Base-by-base conservation (phyloP, 2,797 vertebrate genomes). In the Vireo griseus region DNA sequence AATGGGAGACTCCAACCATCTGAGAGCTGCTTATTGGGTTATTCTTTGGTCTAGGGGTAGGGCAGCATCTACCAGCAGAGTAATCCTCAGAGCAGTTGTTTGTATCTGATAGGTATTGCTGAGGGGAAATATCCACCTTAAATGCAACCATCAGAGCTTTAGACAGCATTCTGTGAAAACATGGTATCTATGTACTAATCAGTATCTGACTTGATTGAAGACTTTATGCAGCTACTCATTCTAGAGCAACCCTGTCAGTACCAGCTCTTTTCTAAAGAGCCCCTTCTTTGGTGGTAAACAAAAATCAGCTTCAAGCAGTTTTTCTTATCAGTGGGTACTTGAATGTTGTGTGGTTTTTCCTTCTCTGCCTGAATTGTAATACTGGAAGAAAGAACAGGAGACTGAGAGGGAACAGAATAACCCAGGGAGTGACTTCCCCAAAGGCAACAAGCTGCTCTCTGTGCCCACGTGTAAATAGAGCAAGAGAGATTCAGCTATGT, bases 381-480 rank as follows among this genome's bases (percentile, higher is more conserved):
- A 26, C 18, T 37, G 22, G 67, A 63, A 47, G 18, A 45, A 76
- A 71, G 68, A 74, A 40, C 22, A 84, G 67, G 52, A 59, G 39
- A 18, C 54, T 18, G 58, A 72, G 44, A 54, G 6, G 14, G 19
- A 76, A 33, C 31, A 59, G 40, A 66, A 25, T 0, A 63, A 26
- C 29, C 7, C 4, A 52, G 22, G 72, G 6, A 63, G 12, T 44
- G 45, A 73, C n/a, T 72, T 87, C 16, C 25, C 55, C 10, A 21
- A 73, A 59, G 40, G 63, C 40, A 63, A 40, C 0, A 19, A 57
- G 47, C 7, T 0, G 0, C 12, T 63, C 52, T n/a, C 44, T 28
- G 11, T 24, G 52, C 58, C 51, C 26, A 6, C 0, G 0, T 11
- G 59, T 25, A 40, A 90, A 68, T 9, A 79, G 35, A 77, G 45